Percentiles rank a stretch among this genome's conserved stretches.
Conservation (phyloP, 2,797 vertebrate genomes). For the Ctenopoma multispine region DNA sequence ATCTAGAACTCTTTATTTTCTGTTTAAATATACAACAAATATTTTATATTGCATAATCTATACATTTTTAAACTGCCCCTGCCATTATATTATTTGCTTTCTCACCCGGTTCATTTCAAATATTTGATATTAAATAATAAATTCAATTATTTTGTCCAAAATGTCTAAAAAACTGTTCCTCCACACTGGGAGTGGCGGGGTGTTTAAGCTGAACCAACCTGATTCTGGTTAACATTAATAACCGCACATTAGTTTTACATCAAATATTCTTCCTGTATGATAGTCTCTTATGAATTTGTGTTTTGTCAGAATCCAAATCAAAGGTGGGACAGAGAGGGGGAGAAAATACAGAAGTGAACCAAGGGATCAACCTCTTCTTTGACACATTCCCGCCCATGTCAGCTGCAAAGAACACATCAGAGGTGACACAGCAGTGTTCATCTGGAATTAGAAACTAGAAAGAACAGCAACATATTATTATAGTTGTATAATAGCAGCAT, state of each 20-base stretch:
- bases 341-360: slow-evolving; percentile 53
- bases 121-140: too few species aligned
- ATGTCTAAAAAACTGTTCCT: neutral
- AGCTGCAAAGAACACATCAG: slow-evolving; percentile 29
- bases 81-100: too few species aligned
- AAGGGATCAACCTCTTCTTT: neutral
- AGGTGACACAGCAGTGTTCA: slow-evolving; percentile 62
- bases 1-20: too few species aligned
- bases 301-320: slow-evolving; percentile 47
- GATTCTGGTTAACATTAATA: too few species aligned
- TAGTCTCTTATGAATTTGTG: slow-evolving; percentile 1
- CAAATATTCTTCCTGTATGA: neutral
- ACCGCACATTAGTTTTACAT: too few species aligned
- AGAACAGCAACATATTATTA: neutral
- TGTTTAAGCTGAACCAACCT: too few species aligned
- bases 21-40: too few species aligned
- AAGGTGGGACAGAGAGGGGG: slow-evolving; percentile 57
- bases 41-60: too few species aligned
- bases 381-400: slow-evolving; percentile 15
- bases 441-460: neutral
- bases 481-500: slow-evolving; percentile 5
- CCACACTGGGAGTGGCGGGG: neutral
- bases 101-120: too few species aligned
- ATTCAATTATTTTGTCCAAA: too few species aligned
- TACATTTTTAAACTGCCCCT: too few species aligned